Evolutionary conservation across 2,113 vertebrate genomes (phyloP).

Genomic region (Salvelinus sp.): DNA sequence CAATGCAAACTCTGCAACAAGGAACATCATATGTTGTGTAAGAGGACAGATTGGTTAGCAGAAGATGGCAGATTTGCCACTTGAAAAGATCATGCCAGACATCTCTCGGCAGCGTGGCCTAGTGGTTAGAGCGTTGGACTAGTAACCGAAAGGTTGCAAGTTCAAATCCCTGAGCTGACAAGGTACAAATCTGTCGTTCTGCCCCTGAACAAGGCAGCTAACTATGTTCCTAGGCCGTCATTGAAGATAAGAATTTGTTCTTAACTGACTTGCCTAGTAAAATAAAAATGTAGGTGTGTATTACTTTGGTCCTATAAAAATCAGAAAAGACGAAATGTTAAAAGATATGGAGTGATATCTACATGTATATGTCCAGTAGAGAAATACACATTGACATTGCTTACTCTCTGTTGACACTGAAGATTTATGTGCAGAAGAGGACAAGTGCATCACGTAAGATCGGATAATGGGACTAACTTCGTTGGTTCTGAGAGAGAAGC

Average conservation of each 20-base stretch:
- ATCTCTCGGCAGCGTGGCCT: not conserved
- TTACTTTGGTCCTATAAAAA: not conserved
- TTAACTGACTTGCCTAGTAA: too few species aligned
- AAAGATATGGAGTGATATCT: not conserved
- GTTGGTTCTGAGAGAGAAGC: not conserved
- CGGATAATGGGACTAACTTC: not conserved
- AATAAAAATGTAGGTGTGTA: not conserved
- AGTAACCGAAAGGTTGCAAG: too few species aligned
- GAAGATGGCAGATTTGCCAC: not conserved
- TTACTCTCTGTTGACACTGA: not conserved
- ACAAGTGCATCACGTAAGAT: not conserved
- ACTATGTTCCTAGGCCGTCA: too few species aligned
- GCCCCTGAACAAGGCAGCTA: too few species aligned
- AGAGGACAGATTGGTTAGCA: not conserved
- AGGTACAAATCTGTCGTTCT: too few species aligned
- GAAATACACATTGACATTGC: not conserved
- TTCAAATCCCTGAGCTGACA: too few species aligned
- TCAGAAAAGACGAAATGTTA: not conserved
- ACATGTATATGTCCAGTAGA: not conserved
- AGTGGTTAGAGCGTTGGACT: too few species aligned
- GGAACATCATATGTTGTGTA: too few species aligned
- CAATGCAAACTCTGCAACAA: too few species aligned
- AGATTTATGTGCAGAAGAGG: not conserved
- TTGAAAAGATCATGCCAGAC: not conserved
- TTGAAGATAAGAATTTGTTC: too few species aligned